These are phyloP conservation scores for Pandemis cinnamomeana DNA, from an alignment of 2,888 invertebrate species.

Conservation along the genomic window DNA sequence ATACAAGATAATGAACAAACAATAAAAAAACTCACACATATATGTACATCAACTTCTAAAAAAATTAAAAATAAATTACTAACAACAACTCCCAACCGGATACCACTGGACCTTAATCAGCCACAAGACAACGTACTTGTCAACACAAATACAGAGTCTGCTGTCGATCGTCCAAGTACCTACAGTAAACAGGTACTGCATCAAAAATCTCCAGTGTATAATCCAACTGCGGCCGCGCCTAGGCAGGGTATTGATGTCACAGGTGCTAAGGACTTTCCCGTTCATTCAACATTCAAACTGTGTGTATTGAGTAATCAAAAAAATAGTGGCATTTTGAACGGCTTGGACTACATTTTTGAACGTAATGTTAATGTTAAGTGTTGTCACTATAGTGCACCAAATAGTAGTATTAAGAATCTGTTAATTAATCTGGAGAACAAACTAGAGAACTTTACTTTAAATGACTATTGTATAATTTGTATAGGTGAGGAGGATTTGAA, in stretches of 20 bases:
- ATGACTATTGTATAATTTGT: constrained; percentile 4
- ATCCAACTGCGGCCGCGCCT: neutral
- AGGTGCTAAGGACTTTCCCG: neutral
- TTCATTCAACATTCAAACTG: neutral
- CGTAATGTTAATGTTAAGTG: neutral
- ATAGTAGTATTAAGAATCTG: neutral
- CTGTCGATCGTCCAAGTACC: neutral
- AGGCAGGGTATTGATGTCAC: neutral
- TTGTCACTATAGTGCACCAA: neutral
- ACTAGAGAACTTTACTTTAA: neutral
- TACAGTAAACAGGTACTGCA: too few species aligned
- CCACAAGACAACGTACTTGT: neutral
- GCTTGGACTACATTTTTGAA: neutral
- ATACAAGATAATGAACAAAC: neutral
- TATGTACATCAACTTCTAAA: neutral
- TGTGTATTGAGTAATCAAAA: neutral
- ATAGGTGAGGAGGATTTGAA: constrained; percentile 7
- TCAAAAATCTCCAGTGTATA: neutral
- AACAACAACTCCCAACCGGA: neutral
- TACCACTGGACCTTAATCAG: neutral
- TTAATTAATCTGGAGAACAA: neutral
- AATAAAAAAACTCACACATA: neutral
- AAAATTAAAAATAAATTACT: neutral
- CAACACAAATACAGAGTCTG: neutral
- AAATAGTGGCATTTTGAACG: neutral